These are phyloP conservation scores for Poecilia picta DNA, from an alignment of 2,797 vertebrate genomes.

Conservation along the genomic window DNA sequence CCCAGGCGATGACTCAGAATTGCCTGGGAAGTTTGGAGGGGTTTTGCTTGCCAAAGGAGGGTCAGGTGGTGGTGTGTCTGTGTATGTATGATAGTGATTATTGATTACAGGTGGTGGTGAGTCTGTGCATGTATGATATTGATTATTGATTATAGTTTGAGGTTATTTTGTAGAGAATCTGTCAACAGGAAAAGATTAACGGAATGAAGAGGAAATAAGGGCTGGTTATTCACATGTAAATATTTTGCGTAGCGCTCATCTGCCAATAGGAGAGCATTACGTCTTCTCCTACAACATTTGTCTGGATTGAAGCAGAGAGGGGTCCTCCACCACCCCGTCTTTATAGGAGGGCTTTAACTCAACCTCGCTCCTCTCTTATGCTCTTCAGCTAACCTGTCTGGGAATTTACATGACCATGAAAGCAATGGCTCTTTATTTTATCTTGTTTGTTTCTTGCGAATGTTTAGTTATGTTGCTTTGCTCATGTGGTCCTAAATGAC, in stretches of 20 bases:
- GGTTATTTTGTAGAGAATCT: background rate
- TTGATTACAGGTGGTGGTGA: slow-evolving; percentile 11
- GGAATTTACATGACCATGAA: background rate
- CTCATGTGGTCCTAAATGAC: background rate
- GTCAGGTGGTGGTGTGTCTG: slow-evolving; percentile 12
- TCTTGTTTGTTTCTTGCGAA: background rate
- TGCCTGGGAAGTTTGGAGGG: slow-evolving; percentile 40
- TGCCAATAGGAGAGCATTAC: background rate
- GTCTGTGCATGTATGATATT: background rate
- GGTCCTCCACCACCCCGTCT: too few relatives aligned
- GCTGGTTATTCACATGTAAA: background rate
- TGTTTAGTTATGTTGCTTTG: background rate
- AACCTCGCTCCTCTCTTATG: background rate
- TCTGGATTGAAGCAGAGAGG: background rate
- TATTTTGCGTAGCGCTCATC: background rate
- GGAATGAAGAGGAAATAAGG: background rate
- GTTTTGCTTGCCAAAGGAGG: slow-evolving; percentile 57
- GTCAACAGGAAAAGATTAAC: background rate
- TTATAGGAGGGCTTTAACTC: background rate
- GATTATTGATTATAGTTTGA: background rate
- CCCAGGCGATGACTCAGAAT: slow-evolving; percentile 71
- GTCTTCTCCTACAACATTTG: background rate
- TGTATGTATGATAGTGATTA: background rate
- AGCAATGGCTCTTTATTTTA: background rate
- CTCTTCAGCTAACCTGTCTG: background rate